Evolutionary conservation across 1,140 invertebrate species (phyloP), one percentile per base, ranked within the genome.

Genomic region (Arctopsyche grandis): DNA sequence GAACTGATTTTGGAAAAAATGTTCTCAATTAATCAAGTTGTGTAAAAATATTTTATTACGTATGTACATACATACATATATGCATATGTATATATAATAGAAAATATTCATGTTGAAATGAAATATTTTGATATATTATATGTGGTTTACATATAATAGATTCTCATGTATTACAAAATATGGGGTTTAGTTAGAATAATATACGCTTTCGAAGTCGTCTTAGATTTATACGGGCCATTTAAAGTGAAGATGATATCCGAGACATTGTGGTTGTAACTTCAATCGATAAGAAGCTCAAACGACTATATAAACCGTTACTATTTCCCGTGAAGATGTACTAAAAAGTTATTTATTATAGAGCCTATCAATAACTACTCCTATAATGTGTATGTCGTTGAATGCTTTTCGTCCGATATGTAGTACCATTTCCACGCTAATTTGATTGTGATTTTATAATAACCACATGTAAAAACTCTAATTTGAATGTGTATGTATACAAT

Each of bases 211-310:
- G 24, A 10, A 12, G 4, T 52, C 48, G 21, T 66, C 24, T 24
- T 3, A 26, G 63, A 66, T 66, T 66, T 66, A 66, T 66, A 19
- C 29, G 1, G 63, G 63, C 14, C 63, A 14, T 66, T 66, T 66
- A 24, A 66, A 66, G 63, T 66, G 63, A 66, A 22, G 63, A 66
- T 66, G 12, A 66, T 66, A 66, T 66, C 21, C 58, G 9, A 60
- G 19, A 22, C 21, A 26, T 66, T 66, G 58, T 29, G 63, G 63
- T 29, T 66, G 22, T 12, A 29, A 29, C 22, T 7, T 66, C 63
- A 26, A 26, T 66, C 63, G 63, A 66, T 66, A 66, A 66, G 24
- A 9, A 10, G 5, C 24, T 24, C 21, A 26, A n/a, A 66, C 22
- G 21, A 22, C 24, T 29, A 66, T 29, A 26, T n/a, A 19, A 66